Percentiles rank a stretch among this genome's conserved stretches.
Conservation (phyloP, 2,888 invertebrate genomes). For the Eugnorisma glareosa region DNA sequence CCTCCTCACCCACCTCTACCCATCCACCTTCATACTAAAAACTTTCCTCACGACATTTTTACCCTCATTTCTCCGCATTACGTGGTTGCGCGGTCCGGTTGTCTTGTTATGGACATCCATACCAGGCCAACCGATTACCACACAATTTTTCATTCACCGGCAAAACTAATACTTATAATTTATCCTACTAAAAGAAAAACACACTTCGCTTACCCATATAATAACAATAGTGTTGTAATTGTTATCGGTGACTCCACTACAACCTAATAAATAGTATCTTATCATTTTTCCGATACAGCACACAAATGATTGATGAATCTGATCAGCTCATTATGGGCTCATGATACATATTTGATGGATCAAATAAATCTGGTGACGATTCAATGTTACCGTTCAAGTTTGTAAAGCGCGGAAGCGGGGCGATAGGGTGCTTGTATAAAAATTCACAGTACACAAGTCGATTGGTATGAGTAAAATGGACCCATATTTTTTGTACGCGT, state of each 20-base stretch:
- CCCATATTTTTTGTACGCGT: not conserved
- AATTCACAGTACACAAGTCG: not conserved
- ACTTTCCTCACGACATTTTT: too few species aligned
- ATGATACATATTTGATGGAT: slow-evolving; percentile 9
- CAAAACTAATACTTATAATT: not conserved
- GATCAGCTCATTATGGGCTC: slow-evolving; percentile 28
- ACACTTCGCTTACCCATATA: slow-evolving; percentile 11
- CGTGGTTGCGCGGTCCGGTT: too few species aligned
- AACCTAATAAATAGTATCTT: slow-evolving; percentile 46
- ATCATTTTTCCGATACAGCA: slow-evolving; percentile 42
- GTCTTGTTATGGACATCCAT: too few species aligned
- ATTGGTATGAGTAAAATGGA: not conserved
- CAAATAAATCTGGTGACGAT: slow-evolving; percentile 11
- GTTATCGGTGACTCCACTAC: slow-evolving; percentile 27
- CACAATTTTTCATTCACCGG: not conserved
- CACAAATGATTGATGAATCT: slow-evolving; percentile 51
- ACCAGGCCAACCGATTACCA: too few species aligned
- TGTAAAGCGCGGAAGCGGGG: not conserved
- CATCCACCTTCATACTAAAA: too few species aligned
- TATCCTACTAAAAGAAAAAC: slow-evolving; percentile 3
- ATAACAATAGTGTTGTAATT: slow-evolving; percentile 35
- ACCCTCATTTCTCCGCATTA: too few species aligned
- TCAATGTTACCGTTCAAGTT: not conserved
- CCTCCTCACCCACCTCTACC: too few species aligned
- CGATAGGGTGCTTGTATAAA: not conserved